A percentile compares a stretch with the other conserved stretches of the same genome.
Conservation (phyloP, 2,888 invertebrate genomes). For the Spilarctia lutea region DNA sequence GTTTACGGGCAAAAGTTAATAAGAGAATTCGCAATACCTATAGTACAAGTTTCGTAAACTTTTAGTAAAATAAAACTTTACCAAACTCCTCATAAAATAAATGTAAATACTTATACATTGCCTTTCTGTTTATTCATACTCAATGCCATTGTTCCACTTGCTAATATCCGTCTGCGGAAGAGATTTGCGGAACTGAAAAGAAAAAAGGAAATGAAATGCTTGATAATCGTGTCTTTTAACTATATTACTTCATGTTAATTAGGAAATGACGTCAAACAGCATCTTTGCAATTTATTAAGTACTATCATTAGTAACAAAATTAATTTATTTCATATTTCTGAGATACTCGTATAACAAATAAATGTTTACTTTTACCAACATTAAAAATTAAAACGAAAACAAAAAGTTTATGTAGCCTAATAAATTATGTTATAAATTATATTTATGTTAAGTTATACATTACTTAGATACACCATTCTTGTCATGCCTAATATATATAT, state of each 20-base stretch:
- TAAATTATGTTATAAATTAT: too few relatives aligned
- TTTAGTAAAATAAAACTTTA: neutral
- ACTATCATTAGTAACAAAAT: neutral
- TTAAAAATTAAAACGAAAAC: too few relatives aligned
- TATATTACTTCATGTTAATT: conserved; percentile 14
- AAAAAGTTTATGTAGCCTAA: too few relatives aligned
- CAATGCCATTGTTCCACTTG: conserved; percentile 46
- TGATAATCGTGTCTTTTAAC: conserved; percentile 36
- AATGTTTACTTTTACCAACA: too few relatives aligned
- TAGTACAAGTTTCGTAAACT: neutral
- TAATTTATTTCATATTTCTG: too few relatives aligned
- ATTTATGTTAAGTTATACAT: too few relatives aligned
- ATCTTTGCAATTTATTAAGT: neutral
- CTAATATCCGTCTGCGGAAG: conserved; percentile 55
- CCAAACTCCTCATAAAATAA: conserved; percentile 10
- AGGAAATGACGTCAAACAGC: neutral
- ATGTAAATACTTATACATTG: conserved; percentile 10
- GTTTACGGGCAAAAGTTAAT: neutral
- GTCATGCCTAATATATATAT: too few relatives aligned
- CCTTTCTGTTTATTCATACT: conserved; percentile 41
- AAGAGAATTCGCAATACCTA: neutral
- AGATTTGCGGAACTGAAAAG: conserved; percentile 44
- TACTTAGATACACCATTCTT: too few relatives aligned
- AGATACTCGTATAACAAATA: too few relatives aligned
- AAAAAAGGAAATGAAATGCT: conserved; percentile 49